phyloP scores from a whole-genome alignment of 2,797 vertebrate species.

The Apogon hyalosoma region DNA sequence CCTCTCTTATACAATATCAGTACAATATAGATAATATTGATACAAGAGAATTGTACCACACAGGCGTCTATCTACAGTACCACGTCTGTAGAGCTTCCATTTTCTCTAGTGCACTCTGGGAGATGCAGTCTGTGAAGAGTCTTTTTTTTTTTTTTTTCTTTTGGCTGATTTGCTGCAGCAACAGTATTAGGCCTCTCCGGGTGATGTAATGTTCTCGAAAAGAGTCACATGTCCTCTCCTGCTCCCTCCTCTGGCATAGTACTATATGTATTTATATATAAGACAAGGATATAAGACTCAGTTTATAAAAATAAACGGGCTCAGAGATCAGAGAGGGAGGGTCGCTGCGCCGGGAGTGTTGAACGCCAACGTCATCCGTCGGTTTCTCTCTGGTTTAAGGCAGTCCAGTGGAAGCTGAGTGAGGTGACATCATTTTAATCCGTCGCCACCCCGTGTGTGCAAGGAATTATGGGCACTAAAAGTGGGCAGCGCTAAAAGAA shows the following conservation, averaged over 20 bases:
- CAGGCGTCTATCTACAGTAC: conserved; percentile 74
- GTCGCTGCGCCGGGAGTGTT: conserved; percentile 43
- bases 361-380: conserved; percentile 40
- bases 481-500: conserved; percentile 4
- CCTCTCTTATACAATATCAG: conserved; percentile 61
- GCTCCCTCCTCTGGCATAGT: conserved; percentile 68
- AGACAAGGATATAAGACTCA: conserved; percentile 52
- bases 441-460: conserved; percentile 47
- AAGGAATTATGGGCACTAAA: conserved; percentile 45
- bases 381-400: conserved; percentile 75
- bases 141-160: conserved; percentile 47
- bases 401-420: conserved; percentile 66
- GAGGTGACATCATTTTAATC: conserved; percentile 33
- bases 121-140: conserved; percentile 72
- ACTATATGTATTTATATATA: conserved; percentile 43
- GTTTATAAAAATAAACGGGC: conserved; percentile 79
- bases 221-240: conserved; percentile 64
- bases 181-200: conserved; percentile 87
- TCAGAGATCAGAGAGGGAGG: conserved; percentile 53
- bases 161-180: conserved; percentile 85
- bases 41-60: conserved; percentile 73
- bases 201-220: conserved; percentile 71
- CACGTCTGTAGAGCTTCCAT: conserved; percentile 65
- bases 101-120: conserved; percentile 79
- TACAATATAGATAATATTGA: conserved; percentile 65